Base-by-base conservation (phyloP, 2,888 invertebrate genomes). In the Ectemnius lituratus region DNA sequence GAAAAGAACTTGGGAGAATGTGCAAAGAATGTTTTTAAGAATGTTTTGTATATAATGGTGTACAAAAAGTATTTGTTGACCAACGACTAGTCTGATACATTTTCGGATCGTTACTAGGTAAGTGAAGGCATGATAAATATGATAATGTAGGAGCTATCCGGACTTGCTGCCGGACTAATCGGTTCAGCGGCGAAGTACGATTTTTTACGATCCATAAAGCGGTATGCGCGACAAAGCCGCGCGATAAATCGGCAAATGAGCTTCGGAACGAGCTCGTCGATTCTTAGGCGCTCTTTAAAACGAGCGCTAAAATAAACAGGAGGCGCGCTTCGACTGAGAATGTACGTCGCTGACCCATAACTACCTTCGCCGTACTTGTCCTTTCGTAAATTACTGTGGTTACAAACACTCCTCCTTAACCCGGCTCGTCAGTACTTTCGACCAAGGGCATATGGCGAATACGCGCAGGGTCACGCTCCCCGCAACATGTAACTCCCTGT, bases 181-280 rank as follows among this genome's bases (percentile, higher is more conserved):
- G 85, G 86, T 78, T 80, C 63, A 76, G 78, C 79, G 84, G 78
- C 80, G 82, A 85, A 85, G 80, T 84, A 82, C 63, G 76, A 76
- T 80, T 85, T 80, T 87, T 88, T 88, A 88, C 81, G 88, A 80
- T 83, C 86, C 85, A 88, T 88, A 88, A 88, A 87, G 77, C 70
- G 73, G 71, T 11, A 11, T 11, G 77, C 83, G 78, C 70, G 67
- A 71, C 47, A 77, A 75, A 58, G 64, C 20, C 65, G 69, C n/a
- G 61, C 82, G 84, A 87, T 88, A 88, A 88, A 88, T 87, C 79
- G 82, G 77, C 67, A 70, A 83, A 86, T 84, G 86, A 84, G 85
- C 80, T 85, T 85, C 88, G 83, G 86, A 86, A 77, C 60, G 59
- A 13, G 16, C 73, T 65, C 68, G 60, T 28, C 64, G 76, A 83